Evolutionary conservation across 2,113 vertebrate species (phyloP).

Genomic region (Heterochromis multidens): DNA sequence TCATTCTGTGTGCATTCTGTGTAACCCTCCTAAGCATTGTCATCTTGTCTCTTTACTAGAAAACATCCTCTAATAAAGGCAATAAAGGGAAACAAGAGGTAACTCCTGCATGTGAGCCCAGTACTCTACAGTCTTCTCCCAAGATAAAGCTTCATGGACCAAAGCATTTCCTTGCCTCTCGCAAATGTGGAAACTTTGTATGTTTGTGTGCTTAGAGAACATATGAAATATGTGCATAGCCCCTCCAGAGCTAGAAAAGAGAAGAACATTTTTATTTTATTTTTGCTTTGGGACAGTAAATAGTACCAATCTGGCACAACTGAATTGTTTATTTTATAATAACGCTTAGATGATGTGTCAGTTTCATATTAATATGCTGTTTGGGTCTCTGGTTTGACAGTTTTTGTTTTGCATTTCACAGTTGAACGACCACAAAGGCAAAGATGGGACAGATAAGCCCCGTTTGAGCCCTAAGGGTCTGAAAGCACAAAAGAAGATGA

Average conservation of each 20-base stretch:
- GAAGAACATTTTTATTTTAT: not conserved
- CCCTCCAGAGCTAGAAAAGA: not conserved
- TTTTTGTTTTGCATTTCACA: conserved; percentile 54
- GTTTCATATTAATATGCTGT: not conserved
- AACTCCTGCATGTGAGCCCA: conserved; percentile 58
- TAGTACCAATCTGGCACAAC: not conserved
- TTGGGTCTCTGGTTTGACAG: not conserved
- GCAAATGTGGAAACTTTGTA: conserved; percentile 68
- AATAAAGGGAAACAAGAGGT: conserved; percentile 62
- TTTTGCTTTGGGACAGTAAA: not conserved
- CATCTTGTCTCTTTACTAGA: conserved; percentile 67
- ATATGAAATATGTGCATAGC: not conserved
- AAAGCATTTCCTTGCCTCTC: conserved; percentile 65
- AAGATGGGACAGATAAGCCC: conserved; percentile 75
- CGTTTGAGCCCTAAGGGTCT: conserved; percentile 64
- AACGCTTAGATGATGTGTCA: not conserved
- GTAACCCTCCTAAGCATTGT: conserved; percentile 52
- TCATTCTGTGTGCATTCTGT: conserved; percentile 3
- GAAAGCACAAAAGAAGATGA: conserved; percentile 78
- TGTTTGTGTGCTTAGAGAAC: conserved; percentile 27
- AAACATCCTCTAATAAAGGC: conserved; percentile 67
- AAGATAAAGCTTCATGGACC: conserved; percentile 66
- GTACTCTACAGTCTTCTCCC: conserved; percentile 38
- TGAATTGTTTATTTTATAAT: not conserved
- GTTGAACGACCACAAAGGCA: conserved; percentile 74